Evolutionary conservation across 2,113 vertebrate species (phyloP).

Genomic region (Plestiodon gilberti): DNA sequence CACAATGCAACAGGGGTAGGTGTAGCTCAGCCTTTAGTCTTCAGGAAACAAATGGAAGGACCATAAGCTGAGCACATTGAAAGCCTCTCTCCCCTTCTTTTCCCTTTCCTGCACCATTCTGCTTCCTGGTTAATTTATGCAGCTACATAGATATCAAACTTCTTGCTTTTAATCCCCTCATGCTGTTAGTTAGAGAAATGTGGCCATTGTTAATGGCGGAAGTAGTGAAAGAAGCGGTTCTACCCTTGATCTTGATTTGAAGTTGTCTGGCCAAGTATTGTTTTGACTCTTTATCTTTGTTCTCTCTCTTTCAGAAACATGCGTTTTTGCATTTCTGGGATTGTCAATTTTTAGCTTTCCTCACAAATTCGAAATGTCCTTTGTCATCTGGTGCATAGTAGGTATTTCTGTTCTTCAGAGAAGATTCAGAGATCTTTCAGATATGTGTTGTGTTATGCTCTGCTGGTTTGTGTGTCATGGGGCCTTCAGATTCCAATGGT

Average conservation of each 20-base stretch:
- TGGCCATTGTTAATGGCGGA: neutral
- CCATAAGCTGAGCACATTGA: neutral
- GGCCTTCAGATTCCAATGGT: neutral
- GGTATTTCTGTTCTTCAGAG: conserved; percentile 73
- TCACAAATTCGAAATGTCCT: conserved; percentile 98
- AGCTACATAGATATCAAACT: neutral
- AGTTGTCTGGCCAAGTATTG: conserved; percentile 8
- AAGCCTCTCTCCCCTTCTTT: neutral
- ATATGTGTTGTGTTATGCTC: neutral
- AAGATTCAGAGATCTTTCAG: neutral
- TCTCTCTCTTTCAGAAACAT: conserved; percentile 89
- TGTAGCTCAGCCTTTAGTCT: too few species aligned
- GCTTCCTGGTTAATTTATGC: neutral
- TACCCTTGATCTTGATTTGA: neutral
- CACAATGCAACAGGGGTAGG: too few species aligned
- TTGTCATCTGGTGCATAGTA: conserved; percentile 99
- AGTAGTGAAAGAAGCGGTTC: neutral
- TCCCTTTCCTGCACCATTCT: neutral
- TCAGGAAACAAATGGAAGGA: neutral
- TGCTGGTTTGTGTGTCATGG: neutral
- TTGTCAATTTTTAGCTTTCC: conserved; percentile 99
- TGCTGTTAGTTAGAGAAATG: neutral
- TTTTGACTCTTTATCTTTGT: conserved; percentile 31
- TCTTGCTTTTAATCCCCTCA: neutral
- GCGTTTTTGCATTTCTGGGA: conserved; percentile 97